Evolutionary conservation across 2,888 invertebrate genomes (phyloP).

Genomic region (Empis stercorea): DNA sequence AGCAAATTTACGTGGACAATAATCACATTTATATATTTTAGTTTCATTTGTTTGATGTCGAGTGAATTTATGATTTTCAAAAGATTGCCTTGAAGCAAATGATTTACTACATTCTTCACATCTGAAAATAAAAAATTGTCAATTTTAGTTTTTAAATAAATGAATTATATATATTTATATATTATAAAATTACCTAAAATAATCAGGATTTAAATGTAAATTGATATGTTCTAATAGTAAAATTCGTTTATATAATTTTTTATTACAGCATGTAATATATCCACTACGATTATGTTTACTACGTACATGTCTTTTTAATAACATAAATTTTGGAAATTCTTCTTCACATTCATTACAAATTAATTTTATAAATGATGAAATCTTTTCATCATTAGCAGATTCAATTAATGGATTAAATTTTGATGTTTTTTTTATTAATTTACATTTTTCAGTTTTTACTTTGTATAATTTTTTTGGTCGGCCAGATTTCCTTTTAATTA

Average conservation of each 20-base stretch:
- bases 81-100: slow-evolving; percentile 15
- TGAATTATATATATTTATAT: not conserved
- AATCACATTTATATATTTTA: slow-evolving; percentile 13
- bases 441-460: slow-evolving; percentile 8
- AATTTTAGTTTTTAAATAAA: too few relatives aligned
- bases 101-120: slow-evolving; percentile 15
- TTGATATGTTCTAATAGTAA: slow-evolving; percentile 18
- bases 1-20: slow-evolving; percentile 17
- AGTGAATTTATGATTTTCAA: slow-evolving; percentile 14
- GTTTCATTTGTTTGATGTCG: slow-evolving; percentile 15
- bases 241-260: slow-evolving; percentile 15
- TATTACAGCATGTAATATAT: slow-evolving; percentile 18
- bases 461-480: slow-evolving; percentile 9
- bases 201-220: slow-evolving; percentile 17
- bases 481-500: slow-evolving; percentile 8
- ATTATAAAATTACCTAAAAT: slow-evolving; percentile 15
- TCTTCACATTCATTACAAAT: slow-evolving; percentile 16
- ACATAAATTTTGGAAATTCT: slow-evolving; percentile 13
- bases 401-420: not conserved
- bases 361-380: slow-evolving; percentile 16
- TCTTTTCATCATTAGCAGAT: slow-evolving; percentile 14
- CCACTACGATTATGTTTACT: slow-evolving; percentile 15
- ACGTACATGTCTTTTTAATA: slow-evolving; percentile 16
- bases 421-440: not conserved
- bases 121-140: slow-evolving; percentile 8